Base-by-base conservation (phyloP, 2,797 vertebrate genomes). In the Psittacula derbiana region DNA sequence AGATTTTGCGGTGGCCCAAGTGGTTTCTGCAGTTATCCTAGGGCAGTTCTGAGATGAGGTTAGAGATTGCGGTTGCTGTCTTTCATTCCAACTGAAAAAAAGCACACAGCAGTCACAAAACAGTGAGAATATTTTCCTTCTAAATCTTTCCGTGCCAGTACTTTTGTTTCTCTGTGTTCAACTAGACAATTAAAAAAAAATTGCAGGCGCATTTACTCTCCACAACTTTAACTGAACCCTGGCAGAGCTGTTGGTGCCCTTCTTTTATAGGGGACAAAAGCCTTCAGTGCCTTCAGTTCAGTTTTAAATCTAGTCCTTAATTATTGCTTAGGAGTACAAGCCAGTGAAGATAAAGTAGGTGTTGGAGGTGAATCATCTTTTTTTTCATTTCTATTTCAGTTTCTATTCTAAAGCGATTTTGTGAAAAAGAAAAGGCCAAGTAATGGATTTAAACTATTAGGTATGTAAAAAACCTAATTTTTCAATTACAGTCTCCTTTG, bases 71-170 rank as follows among this genome's bases (percentile, higher is more conserved):
- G 55, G 66, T 72, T 81, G 46, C 67, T 8, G 7, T 67, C 67
- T 73, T 89, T 85, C 79, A 87, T 87, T 44, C 60, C 67, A 92
- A 41, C 81, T 76, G 33, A 81, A 92, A 94, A 84, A 93, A 92
- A 75, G 2, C 49, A 85, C 1, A 11, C 19, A 67, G 25, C 19
- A 85, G 86, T 85, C 84, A 91, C 47, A 91, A 69, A 89, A 65
- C 15, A 89, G 46, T 7, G 11, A 88, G 40, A 82, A 92, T 4
- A 18, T 79, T 74, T 64, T 76, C 49, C 55, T 65, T 58, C 46
- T 40, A 57, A 92, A 90, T 43, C 4, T 10, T 78, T 72, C 21
- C 16, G 43, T 86, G 46, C 18, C 43, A 47, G 25, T n/a, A 72
- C 12, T 16, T 58, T 57, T 31, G 4, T 60, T 84, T 65, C 30